Base-by-base conservation (phyloP, 2,888 invertebrate species). In the Leptopilina myrica region DNA sequence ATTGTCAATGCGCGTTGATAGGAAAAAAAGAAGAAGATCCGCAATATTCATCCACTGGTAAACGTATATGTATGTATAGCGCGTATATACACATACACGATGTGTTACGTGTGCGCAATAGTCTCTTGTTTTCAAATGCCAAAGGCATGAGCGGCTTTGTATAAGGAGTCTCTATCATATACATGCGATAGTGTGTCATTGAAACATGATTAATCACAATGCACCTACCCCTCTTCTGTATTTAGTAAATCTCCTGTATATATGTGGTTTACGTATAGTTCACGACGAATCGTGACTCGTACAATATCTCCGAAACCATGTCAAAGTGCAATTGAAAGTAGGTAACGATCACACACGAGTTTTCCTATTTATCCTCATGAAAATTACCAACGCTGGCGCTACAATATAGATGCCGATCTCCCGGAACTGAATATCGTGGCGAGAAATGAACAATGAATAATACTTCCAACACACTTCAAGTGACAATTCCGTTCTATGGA, bases 261-360 rank as follows among this genome's bases (percentile, higher is more conserved):
- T 40, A 20, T 20, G 20, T 20, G 33, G 73, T 73, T 73, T 73
- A 73, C 56, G 62, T 62, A 12, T 66, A 69, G 69, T 69, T 69
- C 69, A 69, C 69, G 73, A 73, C 56, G 33, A 33, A 73, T 73
- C 73, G 56, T 73, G 73, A 73, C 56, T 73, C 56, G 73, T 56
- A 56, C 73, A 73, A 73, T 73, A 73, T 33, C n/a, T 53, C 73
- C 73, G 73, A 73, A 73, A 73, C 73, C 56, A 73, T 73, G 73
- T 73, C 73, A 73, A 73, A 73, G 73, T 73, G 56, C 73, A 73
- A 56, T 73, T 56, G 73, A 73, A 73, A 73, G 73, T 73, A 73
- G 73, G 69, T 69, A 69, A 69, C 69, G 20, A 69, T 69, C 53
- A 53, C 53, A 53, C 69, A 73, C 69, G 56, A 56, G 56, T 73